Percentiles rank a stretch among this genome's conserved stretches.
These are phyloP conservation scores for Sigmodon hispidus DNA, from an alignment of 2,113 vertebrate genomes.

Conservation along the genomic window DNA sequence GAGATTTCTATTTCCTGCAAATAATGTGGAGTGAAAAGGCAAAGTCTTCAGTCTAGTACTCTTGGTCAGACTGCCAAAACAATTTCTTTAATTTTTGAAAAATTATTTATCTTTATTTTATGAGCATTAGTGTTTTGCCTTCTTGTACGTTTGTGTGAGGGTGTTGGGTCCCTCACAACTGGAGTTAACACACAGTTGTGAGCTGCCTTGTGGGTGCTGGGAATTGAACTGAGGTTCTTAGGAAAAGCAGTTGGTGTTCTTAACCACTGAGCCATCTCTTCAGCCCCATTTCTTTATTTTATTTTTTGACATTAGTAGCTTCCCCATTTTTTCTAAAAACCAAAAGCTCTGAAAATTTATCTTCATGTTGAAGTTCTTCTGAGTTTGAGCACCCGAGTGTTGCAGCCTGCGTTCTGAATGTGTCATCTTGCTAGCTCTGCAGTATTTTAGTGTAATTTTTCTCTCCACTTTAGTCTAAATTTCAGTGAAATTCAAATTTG, in stretches of 20 bases:
- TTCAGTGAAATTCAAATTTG: conserved; percentile 20
- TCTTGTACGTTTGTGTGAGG: too few relatives aligned
- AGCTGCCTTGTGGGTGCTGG: too few relatives aligned
- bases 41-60: not conserved
- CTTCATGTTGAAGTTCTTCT: conserved; percentile 46
- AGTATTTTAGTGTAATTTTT: conserved; percentile 31
- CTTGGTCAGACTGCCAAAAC: not conserved
- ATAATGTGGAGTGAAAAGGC: not conserved
- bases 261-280: too few relatives aligned
- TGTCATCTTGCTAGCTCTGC: not conserved
- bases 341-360: conserved; percentile 18
- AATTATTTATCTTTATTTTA: too few relatives aligned
- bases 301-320: not conserved
- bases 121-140: too few relatives aligned
- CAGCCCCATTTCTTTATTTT: too few relatives aligned
- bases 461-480: not conserved
- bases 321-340: conserved; percentile 15
- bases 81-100: not conserved
- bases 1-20: not conserved
- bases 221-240: too few relatives aligned
- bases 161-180: too few relatives aligned
- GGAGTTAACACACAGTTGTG: too few relatives aligned
- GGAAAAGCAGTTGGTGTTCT: too few relatives aligned
- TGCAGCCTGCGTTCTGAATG: not conserved
- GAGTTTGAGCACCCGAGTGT: not conserved